Base-by-base conservation (phyloP, 2,113 vertebrate genomes). In the Plestiodon gilberti region DNA sequence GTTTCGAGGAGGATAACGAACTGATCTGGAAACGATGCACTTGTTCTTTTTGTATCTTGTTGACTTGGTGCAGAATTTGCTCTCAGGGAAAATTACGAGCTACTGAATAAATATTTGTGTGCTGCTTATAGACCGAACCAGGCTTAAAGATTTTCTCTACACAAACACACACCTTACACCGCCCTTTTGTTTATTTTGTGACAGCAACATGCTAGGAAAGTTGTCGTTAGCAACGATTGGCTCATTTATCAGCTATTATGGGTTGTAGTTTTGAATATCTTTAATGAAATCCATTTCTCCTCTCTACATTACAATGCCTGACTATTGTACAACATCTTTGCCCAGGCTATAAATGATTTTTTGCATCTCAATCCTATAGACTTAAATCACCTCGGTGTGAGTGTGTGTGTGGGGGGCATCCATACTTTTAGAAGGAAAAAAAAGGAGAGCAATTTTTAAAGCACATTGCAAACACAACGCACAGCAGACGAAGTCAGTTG, bases 231-330 rank as follows among this genome's bases (percentile, higher is more conserved):
- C 23, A 81, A 38, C 43, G 65, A 84, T 89, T 78, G 61, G 83
- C 55, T 88, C 78, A 89, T 90, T 93, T 86, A 70, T 89, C 85
- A 86, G 62, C 80, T n/a, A 0, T 13, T 89, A 73, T 65, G 81
- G 84, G 64, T 65, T 86, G 83, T 40, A 59, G 52, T 38, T 15
- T 33, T 33, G n/a, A 71, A 78, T 25, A 18, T 90, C 33, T 84
- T 91, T 77, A 88, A 85, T 90, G 88, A 77, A 88, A n/a, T 55
- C 74, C 77, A 83, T 86, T 52, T 52, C 84, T 82, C 52, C 78
- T 28, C 67, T 84, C 11, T 0, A 0, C n/a, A 0, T 17, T 69
- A 55, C 64, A 85, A 80, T 82, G 59, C 52, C 38, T 61, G 75
- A n/a, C n/a, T n/a, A n/a, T 35, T 91, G 84, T 90, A 79, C 77